Evolutionary conservation across 2,113 vertebrate genomes (phyloP), one percentile per base, ranked within the genome.

Genomic region (Onychostoma macrolepis): DNA sequence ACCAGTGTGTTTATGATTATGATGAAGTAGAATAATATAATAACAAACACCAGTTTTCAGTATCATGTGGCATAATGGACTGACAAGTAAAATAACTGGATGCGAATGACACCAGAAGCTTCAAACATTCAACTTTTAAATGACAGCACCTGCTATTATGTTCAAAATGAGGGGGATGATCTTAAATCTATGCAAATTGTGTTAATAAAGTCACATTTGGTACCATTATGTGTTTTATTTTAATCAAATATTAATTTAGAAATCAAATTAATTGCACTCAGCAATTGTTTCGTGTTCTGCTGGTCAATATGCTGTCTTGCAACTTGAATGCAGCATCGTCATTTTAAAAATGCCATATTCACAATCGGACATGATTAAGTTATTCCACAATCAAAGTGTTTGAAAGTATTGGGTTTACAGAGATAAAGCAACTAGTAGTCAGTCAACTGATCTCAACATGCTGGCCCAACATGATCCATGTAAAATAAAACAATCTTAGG

Each of bases 111-210:
- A 50, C 3, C 13, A 6, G 50, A 19, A 19, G 50, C 50, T 21
- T 50, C 15, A 48, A 11, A 48, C 45, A 48, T 48, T 48, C 13
- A 15, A 4, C 12, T 15, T 50, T 13, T 15, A 50, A 50, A 50
- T 50, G 48, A 3, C 48, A 50, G 17, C 53, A 56, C n/a, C n/a
- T n/a, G n/a, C n/a, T n/a, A n/a, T n/a, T n/a, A n/a, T n/a, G n/a
- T n/a, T n/a, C n/a, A n/a, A n/a, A n/a, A n/a, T n/a, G n/a, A n/a
- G n/a, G n/a, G n/a, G n/a, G n/a, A n/a, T n/a, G n/a, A n/a, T n/a
- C n/a, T n/a, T 53, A 38, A 38, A 41, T 36, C 78, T 80, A 80
- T 80, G 78, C 78, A 61, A 41, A 80, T 38, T n/a, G 33, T 38
- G 19, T 58, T 26, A 80, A 41, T 63, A 58, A 41, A 61, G 11